phyloP scores from a whole-genome alignment of 2,113 vertebrate species.

The Apteryx mantelli region DNA sequence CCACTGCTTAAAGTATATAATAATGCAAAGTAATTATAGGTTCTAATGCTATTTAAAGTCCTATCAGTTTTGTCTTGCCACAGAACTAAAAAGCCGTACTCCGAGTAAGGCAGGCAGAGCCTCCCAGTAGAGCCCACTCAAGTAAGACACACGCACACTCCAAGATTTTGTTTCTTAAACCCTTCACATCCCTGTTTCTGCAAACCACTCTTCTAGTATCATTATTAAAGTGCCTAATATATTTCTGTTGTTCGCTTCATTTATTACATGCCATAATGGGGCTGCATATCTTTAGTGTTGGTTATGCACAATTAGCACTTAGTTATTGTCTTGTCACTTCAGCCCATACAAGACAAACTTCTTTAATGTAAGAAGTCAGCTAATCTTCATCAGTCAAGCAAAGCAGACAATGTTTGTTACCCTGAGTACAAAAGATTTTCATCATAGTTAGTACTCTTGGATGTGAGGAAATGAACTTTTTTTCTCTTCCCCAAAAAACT shows the following conservation, averaged over 20 bases:
- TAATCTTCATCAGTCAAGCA: slow-evolving; percentile 88
- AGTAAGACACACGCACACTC: slow-evolving; percentile 45
- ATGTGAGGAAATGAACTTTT: slow-evolving; percentile 10
- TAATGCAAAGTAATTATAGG: slow-evolving; percentile 80
- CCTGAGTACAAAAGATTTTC: slow-evolving; percentile 80
- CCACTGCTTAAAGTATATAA: slow-evolving; percentile 76
- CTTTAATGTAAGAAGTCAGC: slow-evolving; percentile 87
- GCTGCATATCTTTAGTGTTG: slow-evolving; percentile 79
- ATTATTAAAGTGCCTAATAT: slow-evolving; percentile 79
- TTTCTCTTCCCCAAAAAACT: neutral
- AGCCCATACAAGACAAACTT: slow-evolving; percentile 84
- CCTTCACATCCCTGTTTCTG: slow-evolving; percentile 59
- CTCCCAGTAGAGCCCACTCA: slow-evolving; percentile 38
- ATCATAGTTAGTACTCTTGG: slow-evolving; percentile 68
- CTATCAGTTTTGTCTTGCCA: slow-evolving; percentile 77
- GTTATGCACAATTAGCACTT: slow-evolving; percentile 93
- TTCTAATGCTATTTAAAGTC: slow-evolving; percentile 78
- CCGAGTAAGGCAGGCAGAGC: slow-evolving; percentile 54
- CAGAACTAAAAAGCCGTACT: slow-evolving; percentile 68
- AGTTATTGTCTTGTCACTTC: slow-evolving; percentile 92
- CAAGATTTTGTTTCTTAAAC: slow-evolving; percentile 71
- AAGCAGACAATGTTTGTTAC: slow-evolving; percentile 77
- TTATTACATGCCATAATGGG: slow-evolving; percentile 78
- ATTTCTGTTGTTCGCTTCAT: slow-evolving; percentile 79
- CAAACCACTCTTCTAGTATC: slow-evolving; percentile 64